Base-by-base conservation (phyloP, 2,113 vertebrate species). In the Centropristis striata region DNA sequence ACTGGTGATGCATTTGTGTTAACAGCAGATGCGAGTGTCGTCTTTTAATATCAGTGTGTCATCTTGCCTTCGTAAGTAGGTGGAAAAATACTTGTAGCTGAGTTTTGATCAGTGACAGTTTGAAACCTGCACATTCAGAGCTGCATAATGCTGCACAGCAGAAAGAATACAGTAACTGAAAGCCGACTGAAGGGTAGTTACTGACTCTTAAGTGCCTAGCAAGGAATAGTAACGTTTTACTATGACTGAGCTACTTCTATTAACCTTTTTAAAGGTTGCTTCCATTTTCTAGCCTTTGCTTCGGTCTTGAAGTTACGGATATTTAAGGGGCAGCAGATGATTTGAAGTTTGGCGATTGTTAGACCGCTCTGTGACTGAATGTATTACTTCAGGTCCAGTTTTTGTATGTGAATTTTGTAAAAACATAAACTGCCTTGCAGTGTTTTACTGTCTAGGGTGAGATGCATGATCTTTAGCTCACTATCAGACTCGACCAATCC, bases 201-300 rank as follows among this genome's bases (percentile, higher is more conserved):
- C 74, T 88, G 66, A 88, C 59, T 75, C 58, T 60, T 49, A 93
- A 93, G 92, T 94, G 93, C 93, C 92, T 94, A 53, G 65, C 41
- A 13, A 80, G 74, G 58, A 76, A 80, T 74, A 81, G 68, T 75
- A 69, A 80, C 0, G 25, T 50, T 86, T 69, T 86, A 86, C 75
- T 81, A 65, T 46, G 63, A 85, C 72, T 69, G 57, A 90, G 57
- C 65, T 84, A 64, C 66, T 81, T 78, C 71, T 80, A 39, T 32
- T 69, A 46, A 85, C 69, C 50, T 78, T 72, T 81, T 68, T 76
- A 25, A 54, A 57, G 67, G 64, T 81, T 78, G 42, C 70, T 82
- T 81, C 66, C 60, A 36, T 86, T 86, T 78, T 82, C 20, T 84
- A 49, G 37, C 75, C 76, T 78, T 80, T 54, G 61, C 55, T 58